phyloP scores from a whole-genome alignment of 2,113 vertebrate species.

The Himantopus leucocephalus region DNA sequence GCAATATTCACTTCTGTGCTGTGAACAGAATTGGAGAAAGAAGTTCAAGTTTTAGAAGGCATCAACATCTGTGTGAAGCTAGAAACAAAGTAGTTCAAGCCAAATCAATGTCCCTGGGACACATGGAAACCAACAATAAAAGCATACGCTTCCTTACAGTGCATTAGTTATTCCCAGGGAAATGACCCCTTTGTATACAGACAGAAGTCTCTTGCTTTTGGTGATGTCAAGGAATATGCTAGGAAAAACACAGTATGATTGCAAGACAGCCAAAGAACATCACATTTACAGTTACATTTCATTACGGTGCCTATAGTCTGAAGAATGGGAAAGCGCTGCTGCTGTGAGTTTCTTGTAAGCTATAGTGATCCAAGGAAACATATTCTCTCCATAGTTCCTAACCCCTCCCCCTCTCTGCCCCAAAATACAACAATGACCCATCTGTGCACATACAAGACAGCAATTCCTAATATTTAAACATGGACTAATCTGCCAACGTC shows the following conservation, averaged over 20 bases:
- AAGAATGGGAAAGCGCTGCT: not conserved
- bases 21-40: not conserved
- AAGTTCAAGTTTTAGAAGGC: not conserved
- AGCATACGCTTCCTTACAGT: not conserved
- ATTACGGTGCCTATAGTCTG: not conserved
- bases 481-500: conserved; percentile 36
- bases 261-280: not conserved
- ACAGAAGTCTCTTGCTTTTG: not conserved
- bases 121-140: not conserved
- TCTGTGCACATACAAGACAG: conserved; percentile 65
- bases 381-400: not conserved
- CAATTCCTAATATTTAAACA: conserved; percentile 59
- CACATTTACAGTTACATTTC: not conserved
- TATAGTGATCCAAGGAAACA: conserved; percentile 16
- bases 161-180: not conserved
- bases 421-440: conserved; percentile 61
- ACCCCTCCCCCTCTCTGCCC: conserved; percentile 22
- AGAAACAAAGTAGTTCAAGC: not conserved
- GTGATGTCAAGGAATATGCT: not conserved
- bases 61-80: not conserved
- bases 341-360: not conserved
- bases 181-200: not conserved
- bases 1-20: not conserved
- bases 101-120: not conserved
- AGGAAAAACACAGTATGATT: not conserved